Evolutionary conservation across 2,888 invertebrate genomes (phyloP), one percentile per base, ranked within the genome.

Genomic region (Clitarchus hookeri): DNA sequence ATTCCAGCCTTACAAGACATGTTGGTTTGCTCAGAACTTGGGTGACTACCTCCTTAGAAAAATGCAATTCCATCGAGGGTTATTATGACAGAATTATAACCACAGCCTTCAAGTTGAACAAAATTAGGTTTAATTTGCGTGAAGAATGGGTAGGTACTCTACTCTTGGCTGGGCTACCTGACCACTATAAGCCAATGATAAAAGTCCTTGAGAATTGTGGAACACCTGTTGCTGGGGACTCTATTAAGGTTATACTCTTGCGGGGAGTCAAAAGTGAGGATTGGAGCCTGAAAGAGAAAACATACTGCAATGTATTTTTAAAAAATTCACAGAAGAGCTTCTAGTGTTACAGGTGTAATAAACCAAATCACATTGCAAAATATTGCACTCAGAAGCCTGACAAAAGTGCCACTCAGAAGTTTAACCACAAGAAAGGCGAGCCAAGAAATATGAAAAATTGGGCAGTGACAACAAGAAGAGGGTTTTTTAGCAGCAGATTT

Each of bases 161-260:
- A 36, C 82, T 26, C 25, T 23, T 82, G 27, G 82, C 82, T 26
- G 82, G 36, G 4, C 36, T 36, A 4, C 36, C 82, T 36, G 27
- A 82, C 36, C 27, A 82, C 23, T 82, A 82, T 82, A 82, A 82
- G 82, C 82, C 27, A 27, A 82, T 36, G 36, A 82, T 82, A 19
- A 82, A 25, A 26, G 36, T 36, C 82, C 82, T 82, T 23, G 44
- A 82, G 23, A 82, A 44, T 82, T 82, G 36, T 82, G 82, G 82
- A 13, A 82, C 82, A 27, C 27, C 27, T 23, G 25, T 82, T 36
- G 27, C 27, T 8, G 82, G 36, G 4, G 82, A 82, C 44, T 82
- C 65, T 9, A 65, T 65, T 9, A 65, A 65, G 16, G 65, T 65
- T 19, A 23, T 11, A n/a, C 65, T 65, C 8, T 19, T 65, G 11